Evolutionary conservation across 2,888 invertebrate species (phyloP).

Genomic region (Helleia helle): DNA sequence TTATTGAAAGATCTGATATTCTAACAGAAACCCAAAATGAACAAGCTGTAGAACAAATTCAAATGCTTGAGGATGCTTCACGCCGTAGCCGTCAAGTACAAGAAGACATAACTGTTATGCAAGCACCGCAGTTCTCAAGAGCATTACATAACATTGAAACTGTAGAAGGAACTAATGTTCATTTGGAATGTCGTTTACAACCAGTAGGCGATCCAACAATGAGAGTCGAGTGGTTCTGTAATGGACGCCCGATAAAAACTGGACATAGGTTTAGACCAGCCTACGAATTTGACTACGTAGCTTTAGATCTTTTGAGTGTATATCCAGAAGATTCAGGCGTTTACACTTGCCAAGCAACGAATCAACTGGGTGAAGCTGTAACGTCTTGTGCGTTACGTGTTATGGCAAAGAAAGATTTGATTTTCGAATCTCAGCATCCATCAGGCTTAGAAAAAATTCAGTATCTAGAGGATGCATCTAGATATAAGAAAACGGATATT

Average conservation of each 20-base stretch:
- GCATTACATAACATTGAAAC: conserved; percentile 92
- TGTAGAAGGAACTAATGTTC: conserved; percentile 92
- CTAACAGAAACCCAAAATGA: conserved; percentile 94
- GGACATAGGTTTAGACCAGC: conserved; percentile 96
- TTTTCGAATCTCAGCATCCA: conserved; percentile 92
- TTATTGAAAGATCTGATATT: conserved; percentile 86
- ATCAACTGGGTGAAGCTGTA: conserved; percentile 94
- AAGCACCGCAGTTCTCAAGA: conserved; percentile 90
- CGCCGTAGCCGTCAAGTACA: conserved; percentile 80
- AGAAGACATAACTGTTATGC: conserved; percentile 88
- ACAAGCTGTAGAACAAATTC: conserved; percentile 92
- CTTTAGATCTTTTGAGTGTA: conserved; percentile 94
- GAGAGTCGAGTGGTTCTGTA: conserved; percentile 97
- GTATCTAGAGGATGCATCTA: conserved; percentile 89
- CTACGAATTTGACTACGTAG: conserved; percentile 97
- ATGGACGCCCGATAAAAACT: conserved; percentile 92
- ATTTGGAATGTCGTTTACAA: conserved; percentile 92
- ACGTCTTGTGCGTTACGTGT: conserved; percentile 93
- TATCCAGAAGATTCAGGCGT: conserved; percentile 98
- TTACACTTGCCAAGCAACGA: conserved; percentile 95
- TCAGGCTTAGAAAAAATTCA: conserved; percentile 94
- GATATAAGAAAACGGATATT: conserved; percentile 86
- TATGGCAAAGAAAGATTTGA: conserved; percentile 89
- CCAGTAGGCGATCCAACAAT: conserved; percentile 94
- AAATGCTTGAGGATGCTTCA: conserved; percentile 87